Percentiles rank a stretch among this genome's conserved stretches.
Conservation (phyloP, 2,888 invertebrate genomes). For the Electrophaes corylata region DNA sequence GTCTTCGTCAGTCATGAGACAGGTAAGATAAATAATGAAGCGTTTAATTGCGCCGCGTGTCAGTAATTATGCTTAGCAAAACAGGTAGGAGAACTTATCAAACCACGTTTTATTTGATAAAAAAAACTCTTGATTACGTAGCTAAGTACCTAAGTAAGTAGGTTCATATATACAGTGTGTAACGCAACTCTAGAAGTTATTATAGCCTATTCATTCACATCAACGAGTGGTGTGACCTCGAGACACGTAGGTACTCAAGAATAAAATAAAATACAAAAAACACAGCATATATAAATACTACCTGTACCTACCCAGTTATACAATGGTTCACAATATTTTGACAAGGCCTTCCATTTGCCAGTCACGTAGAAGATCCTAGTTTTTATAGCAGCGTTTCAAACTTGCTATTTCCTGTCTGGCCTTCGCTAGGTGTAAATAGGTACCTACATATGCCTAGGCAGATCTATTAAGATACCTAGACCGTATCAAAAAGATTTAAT, state of each 20-base stretch:
- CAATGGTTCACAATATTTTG: conserved; percentile 48
- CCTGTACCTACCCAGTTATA: neutral
- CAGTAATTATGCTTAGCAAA: conserved; percentile 8
- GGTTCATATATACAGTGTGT: no score
- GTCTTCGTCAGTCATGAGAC: conserved; percentile 16
- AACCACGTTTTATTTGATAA: neutral
- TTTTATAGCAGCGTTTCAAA: conserved; percentile 50
- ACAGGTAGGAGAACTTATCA: neutral
- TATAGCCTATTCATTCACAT: conserved; percentile 58
- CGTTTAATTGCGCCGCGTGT: conserved; percentile 10
- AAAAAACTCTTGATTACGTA: neutral
- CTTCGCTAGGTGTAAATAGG: conserved; percentile 20
- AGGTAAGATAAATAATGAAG: conserved; percentile 7
- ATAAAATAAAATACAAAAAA: conserved; percentile 34
- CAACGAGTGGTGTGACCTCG: conserved; percentile 49
- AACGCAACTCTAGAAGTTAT: no score
- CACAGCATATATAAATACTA: neutral
- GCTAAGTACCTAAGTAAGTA: neutral
- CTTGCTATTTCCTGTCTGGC: conserved; percentile 55
- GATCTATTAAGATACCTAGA: neutral
- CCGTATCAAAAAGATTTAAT: neutral
- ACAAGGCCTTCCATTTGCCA: conserved; percentile 54
- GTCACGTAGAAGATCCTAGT: conserved; percentile 63
- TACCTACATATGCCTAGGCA: neutral
- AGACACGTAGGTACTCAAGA: conserved; percentile 12